phyloP scores from a whole-genome alignment of 2,797 vertebrate species.

The Macrochelys suwanniensis region DNA sequence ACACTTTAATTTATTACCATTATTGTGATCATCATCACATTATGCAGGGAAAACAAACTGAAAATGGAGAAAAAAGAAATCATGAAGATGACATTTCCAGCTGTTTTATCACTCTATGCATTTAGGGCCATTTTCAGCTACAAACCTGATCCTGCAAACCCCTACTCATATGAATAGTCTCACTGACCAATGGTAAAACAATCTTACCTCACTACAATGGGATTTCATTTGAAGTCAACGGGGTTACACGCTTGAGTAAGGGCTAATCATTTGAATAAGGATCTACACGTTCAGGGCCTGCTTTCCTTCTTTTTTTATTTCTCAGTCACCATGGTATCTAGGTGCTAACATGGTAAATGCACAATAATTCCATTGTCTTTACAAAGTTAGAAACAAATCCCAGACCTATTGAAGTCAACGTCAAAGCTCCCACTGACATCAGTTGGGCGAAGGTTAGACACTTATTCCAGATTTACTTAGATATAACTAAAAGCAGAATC shows the following conservation, averaged over 20 bases:
- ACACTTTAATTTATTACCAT: not conserved
- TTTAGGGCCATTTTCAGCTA: not conserved
- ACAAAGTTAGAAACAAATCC: not conserved
- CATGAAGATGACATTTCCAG: not conserved
- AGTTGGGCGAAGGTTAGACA: not conserved
- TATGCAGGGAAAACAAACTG: not conserved
- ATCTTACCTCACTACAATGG: not conserved
- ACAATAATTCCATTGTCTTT: not conserved
- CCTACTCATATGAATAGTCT: not conserved
- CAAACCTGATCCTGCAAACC: not conserved
- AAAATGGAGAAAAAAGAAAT: not conserved
- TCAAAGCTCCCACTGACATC: slow-evolving; percentile 6
- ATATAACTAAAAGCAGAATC: not conserved
- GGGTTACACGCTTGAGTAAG: slow-evolving; percentile 1
- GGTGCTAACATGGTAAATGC: not conserved
- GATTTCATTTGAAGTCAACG: slow-evolving; percentile 28
- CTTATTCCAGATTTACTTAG: not conserved
- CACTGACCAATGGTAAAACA: not conserved
- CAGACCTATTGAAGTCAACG: not conserved
- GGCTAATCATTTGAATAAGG: slow-evolving; percentile 17
- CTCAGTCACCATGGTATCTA: not conserved
- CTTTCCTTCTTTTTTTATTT: not conserved
- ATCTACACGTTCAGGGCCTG: slow-evolving; percentile 9
- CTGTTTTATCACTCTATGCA: not conserved
- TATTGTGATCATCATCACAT: not conserved